phyloP scores from a whole-genome alignment of 2,888 invertebrate genomes.

The Nomada fabriciana region DNA sequence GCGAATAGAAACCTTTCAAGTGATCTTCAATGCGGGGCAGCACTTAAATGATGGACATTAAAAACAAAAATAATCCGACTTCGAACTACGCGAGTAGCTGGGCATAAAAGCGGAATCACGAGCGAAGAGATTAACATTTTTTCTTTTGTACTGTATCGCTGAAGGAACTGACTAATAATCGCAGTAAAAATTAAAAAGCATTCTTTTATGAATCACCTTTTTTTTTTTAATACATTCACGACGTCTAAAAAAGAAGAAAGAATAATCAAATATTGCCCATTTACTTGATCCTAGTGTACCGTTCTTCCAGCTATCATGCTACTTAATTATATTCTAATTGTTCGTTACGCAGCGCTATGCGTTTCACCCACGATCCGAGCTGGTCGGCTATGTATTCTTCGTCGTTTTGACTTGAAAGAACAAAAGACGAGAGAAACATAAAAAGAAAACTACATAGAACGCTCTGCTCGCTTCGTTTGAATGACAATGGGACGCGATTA shows the following conservation, averaged over 20 bases:
- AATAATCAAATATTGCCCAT: constrained; percentile 19
- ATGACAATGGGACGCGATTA: constrained; percentile 70
- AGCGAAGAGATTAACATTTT: constrained; percentile 27
- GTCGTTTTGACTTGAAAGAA: constrained; percentile 46
- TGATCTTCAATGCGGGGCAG: constrained; percentile 14
- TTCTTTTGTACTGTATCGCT: constrained; percentile 55
- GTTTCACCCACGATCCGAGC: constrained; percentile 37
- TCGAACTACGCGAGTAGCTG: constrained; percentile 14
- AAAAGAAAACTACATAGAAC: constrained; percentile 41
- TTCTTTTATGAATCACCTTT: not conserved
- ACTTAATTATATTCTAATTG: constrained; percentile 26
- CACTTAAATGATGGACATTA: constrained; percentile 13
- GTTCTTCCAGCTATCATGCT: constrained; percentile 9
- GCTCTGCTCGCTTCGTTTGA: constrained; percentile 50
- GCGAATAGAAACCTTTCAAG: constrained; percentile 21
- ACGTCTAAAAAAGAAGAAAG: not conserved
- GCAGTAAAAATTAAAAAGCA: not conserved
- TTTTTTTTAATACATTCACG: not conserved
- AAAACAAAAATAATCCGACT: constrained; percentile 33
- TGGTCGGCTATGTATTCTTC: constrained; percentile 13
- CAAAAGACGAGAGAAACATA: constrained; percentile 11
- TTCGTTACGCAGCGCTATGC: constrained; percentile 18
- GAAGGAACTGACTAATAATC: constrained; percentile 49
- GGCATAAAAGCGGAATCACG: constrained; percentile 28
- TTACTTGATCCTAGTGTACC: not conserved